phyloP scores from a whole-genome alignment of 2,888 invertebrate species.

The Trachelus stipa region DNA sequence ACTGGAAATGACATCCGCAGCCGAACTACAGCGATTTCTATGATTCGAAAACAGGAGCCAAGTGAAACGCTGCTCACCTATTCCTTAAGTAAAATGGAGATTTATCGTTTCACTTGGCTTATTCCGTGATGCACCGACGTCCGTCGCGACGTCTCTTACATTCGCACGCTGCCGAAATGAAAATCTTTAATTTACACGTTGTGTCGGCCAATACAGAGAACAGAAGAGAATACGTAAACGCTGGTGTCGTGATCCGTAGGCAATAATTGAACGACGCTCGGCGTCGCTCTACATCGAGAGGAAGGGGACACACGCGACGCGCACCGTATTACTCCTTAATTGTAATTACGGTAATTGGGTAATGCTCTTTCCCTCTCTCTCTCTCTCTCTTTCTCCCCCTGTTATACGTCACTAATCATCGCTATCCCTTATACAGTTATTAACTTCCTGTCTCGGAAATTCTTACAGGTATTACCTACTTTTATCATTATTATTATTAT shows the following conservation, averaged over 20 bases:
- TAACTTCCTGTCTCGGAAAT: too few species aligned
- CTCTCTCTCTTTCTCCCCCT: not conserved
- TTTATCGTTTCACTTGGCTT: constrained; percentile 37
- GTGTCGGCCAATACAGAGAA: not conserved
- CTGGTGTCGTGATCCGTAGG: too few species aligned
- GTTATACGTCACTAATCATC: not conserved
- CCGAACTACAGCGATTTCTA: too few species aligned
- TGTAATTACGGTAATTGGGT: constrained; percentile 36
- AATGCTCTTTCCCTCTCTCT: constrained; percentile 21
- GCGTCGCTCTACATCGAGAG: not conserved
- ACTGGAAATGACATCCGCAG: too few species aligned
- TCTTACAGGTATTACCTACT: too few species aligned
- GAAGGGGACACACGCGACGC: constrained; percentile 18
- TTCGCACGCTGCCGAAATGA: constrained; percentile 38
- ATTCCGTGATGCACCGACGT: constrained; percentile 32
- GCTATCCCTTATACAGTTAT: not conserved
- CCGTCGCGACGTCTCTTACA: constrained; percentile 52
- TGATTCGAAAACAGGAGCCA: too few species aligned
- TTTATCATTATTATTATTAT: too few species aligned
- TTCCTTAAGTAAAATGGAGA: not conserved
- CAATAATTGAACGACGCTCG: constrained; percentile 34
- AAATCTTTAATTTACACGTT: constrained; percentile 34
- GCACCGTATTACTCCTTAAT: constrained; percentile 29
- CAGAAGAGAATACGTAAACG: too few species aligned
- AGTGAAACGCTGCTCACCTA: not conserved